Percentiles rank a stretch among this genome's conserved stretches.
Conservation (phyloP, 35 echinoderm and acorn worm species). For the Lytechinus variegatus region DNA sequence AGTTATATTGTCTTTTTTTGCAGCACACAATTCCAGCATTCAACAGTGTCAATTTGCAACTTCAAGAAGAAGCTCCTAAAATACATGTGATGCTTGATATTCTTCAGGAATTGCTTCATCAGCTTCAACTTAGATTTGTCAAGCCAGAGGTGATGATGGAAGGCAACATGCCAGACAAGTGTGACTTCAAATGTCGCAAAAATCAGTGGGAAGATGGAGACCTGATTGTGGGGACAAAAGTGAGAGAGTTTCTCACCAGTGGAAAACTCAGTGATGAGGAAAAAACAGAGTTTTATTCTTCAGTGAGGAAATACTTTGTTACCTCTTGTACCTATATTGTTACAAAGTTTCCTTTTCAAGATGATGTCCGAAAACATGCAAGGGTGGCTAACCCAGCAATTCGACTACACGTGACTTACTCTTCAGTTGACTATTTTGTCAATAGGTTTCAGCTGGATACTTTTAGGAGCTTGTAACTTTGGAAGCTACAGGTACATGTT, state of each 20-base stretch:
- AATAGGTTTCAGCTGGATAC: constrained; percentile 63
- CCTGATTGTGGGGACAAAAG: constrained; percentile 51
- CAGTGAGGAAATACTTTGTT: constrained; percentile 60
- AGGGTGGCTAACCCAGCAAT: constrained; percentile 47
- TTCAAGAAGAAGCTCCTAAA: constrained; percentile 26
- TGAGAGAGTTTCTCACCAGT: constrained; percentile 59
- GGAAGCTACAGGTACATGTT: not conserved
- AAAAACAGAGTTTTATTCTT: constrained; percentile 49
- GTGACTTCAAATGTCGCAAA: constrained; percentile 48
- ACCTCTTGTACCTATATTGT: constrained; percentile 58
- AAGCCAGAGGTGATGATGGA: constrained; percentile 30
- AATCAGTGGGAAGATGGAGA: constrained; percentile 48
- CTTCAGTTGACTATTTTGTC: constrained; percentile 70
- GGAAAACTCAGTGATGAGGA: constrained; percentile 28
- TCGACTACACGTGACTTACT: constrained; percentile 46
- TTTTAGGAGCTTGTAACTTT: not conserved
- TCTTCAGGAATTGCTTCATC: constrained; percentile 46
- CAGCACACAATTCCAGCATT: constrained; percentile 69
- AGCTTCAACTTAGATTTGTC: constrained; percentile 48
- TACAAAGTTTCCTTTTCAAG: constrained; percentile 55
- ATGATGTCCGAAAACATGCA: constrained; percentile 61
- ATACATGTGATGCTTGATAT: constrained; percentile 48
- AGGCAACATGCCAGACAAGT: constrained; percentile 35
- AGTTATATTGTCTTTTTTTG: constrained; percentile 66
- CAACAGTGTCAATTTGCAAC: constrained; percentile 49